Conservation (phyloP, 1,140 invertebrate species). For the Heliconius eleuchia region DNA sequence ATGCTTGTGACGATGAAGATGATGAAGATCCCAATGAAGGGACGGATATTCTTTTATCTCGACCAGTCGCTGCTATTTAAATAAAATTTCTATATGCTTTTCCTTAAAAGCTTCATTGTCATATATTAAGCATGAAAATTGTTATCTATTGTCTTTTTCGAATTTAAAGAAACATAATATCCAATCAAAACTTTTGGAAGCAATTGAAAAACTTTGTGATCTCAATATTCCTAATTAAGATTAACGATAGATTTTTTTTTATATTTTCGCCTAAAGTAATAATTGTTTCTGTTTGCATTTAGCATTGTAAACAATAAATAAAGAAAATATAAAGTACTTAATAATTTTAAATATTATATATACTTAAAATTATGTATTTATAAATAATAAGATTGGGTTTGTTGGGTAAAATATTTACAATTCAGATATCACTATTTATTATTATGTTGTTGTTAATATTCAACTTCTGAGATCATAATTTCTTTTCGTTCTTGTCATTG, state of each 20-base stretch:
- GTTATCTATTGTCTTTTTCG: neutral
- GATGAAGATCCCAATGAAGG: constrained; percentile 83
- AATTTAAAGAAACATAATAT: constrained; percentile 11
- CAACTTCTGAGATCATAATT: neutral
- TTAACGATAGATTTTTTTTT: no score
- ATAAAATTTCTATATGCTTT: neutral
- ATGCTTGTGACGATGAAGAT: constrained; percentile 90
- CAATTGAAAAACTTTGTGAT: neutral
- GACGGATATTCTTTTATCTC: constrained; percentile 53
- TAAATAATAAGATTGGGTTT: no score
- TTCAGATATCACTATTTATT: neutral
- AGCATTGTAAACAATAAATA: no score
- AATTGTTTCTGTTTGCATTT: no score
- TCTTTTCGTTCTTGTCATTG: neutral
- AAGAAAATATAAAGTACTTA: no score
- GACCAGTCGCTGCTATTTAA: constrained; percentile 53
- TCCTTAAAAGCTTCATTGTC: neutral
- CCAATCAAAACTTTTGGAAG: no score
- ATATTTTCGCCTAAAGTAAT: no score
- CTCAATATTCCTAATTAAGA: neutral
- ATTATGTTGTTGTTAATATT: neutral
- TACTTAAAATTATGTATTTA: no score
- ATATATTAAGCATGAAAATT: neutral
- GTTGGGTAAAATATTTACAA: neutral
- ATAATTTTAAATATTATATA: no score